Base-by-base conservation (phyloP, 2,888 invertebrate genomes). In the Schrankia costaestrigalis region DNA sequence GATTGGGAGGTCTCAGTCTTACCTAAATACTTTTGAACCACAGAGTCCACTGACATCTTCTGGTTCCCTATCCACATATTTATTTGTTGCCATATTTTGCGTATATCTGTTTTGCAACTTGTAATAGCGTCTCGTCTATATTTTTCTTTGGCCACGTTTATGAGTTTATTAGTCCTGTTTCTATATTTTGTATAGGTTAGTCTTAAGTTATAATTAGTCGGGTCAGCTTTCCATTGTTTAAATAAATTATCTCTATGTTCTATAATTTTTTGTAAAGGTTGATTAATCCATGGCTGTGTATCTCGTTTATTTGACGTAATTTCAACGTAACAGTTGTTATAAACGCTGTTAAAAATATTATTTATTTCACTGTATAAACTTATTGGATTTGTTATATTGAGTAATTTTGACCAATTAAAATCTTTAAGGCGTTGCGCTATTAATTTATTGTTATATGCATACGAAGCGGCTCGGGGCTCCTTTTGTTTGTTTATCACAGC, bases 171-270 rank as follows among this genome's bases (percentile, higher is more conserved):
- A n/a, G n/a, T n/a, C n/a, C n/a, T n/a, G n/a, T n/a, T n/a, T n/a
- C n/a, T n/a, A n/a, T n/a, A 28, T 18, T 11, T 28, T 5, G 28
- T 28, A 18, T 28, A 28, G 4, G 11, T 8, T 12, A 28, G 21
- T 3, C 28, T 7, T 12, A n/a, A 8, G 5, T 14, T 31, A 5
- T 1, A 11, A 11, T 24, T 31, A n/a, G 23, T 31, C n/a, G 31
- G 31, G 9, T 31, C 24, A 7, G 2, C 15, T 31, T 24, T 31
- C 31, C 31, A 31, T 14, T 17, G 5, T 31, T 5, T 31, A 31
- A 31, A 31, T 17, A 31, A 4, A 1, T 1, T 11, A 17, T 31
- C 31, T 17, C 22, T 31, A 3, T 17, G 7, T 8, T 31, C 10
- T 31, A 31, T 11, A 14, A 31, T 9, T n/a, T n/a, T n/a, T n/a